Base-by-base conservation (phyloP, 2,113 vertebrate species). In the Sus scrofa region DNA sequence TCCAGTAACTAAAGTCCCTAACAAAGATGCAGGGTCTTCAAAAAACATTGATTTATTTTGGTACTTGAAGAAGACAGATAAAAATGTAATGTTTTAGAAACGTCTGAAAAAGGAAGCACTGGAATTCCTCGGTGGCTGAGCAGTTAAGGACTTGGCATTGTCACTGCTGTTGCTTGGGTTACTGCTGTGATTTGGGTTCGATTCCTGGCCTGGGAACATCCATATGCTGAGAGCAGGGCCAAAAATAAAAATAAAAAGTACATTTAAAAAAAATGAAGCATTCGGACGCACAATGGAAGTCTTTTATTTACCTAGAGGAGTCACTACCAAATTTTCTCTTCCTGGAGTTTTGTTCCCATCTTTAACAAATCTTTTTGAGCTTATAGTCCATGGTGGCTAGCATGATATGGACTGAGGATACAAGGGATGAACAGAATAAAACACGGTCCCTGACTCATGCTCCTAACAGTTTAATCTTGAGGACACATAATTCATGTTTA, bases 351-450 rank as follows among this genome's bases (percentile, higher is more conserved):
- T 89, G 30, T 52, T 95, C 14, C 32, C 50, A 93, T 62, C 54
- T 87, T 94, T 82, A 83, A 79, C 30, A 85, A 86, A 32, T 68
- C 54, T 44, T 26, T 95, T 70, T 95, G 62, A 50, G 30, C 10
- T 86, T n/a, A 50, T 20, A 56, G 19, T 83, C 11, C 2, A 11
- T 52, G 11, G 68, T 26, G 60, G 44, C 1, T 3, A 60, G 9
- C 90, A 13, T 75, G 26, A 52, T 60, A 70, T 30, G 10, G 39
- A 24, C 54, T 82, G 50, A 75, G 20, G 74, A 68, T 79, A 89
- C 13, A 67, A n/a, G 0, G 20, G 4, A 50, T 52, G 50, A 89
- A 85, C 7, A 77, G n/a, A 81, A 32, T 24, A 67, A 79, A 34
- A 68, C 15, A 26, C 18, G 15, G 3, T 78, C 1, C 44, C 27